A percentile compares a stretch with the other conserved stretches of the same genome.
phyloP scores from a whole-genome alignment of 2,113 vertebrate genomes.

The Chelonoidis abingdonii region DNA sequence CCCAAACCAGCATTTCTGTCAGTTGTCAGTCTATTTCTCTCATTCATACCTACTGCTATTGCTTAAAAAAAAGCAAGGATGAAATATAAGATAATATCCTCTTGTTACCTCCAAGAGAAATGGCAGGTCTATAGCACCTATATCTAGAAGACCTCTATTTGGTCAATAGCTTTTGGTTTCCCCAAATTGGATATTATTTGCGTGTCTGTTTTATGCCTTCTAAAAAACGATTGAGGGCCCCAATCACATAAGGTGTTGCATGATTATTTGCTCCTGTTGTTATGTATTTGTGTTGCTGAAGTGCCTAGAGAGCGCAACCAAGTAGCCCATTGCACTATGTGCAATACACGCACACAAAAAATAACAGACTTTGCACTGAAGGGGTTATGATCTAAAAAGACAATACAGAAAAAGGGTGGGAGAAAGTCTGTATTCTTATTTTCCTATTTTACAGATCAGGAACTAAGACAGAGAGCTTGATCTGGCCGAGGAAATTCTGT shows the following conservation, averaged over 20 bases:
- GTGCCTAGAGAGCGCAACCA: not conserved
- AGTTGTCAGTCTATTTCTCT: not conserved
- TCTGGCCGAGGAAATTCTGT: not conserved
- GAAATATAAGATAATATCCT: not conserved
- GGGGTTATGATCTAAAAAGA: not conserved
- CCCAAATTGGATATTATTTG: not conserved
- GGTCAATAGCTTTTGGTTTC: not conserved
- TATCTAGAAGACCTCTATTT: not conserved
- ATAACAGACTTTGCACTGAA: not conserved
- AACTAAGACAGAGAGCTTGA: not conserved
- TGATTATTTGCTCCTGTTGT: not conserved
- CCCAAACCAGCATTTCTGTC: not conserved
- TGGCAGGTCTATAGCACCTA: not conserved
- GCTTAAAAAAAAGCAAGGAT: not conserved
- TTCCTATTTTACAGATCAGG: not conserved
- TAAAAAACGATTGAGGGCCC: not conserved
- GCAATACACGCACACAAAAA: not conserved
- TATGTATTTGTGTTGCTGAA: not conserved
- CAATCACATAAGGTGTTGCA: not conserved
- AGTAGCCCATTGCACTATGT: not conserved
- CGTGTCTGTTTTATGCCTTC: not conserved
- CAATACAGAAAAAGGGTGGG: not conserved
- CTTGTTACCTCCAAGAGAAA: not conserved
- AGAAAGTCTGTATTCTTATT: not conserved
- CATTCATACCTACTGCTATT: not conserved